phyloP scores from a whole-genome alignment of 1,140 invertebrate genomes.

The Drosophila burlai region DNA sequence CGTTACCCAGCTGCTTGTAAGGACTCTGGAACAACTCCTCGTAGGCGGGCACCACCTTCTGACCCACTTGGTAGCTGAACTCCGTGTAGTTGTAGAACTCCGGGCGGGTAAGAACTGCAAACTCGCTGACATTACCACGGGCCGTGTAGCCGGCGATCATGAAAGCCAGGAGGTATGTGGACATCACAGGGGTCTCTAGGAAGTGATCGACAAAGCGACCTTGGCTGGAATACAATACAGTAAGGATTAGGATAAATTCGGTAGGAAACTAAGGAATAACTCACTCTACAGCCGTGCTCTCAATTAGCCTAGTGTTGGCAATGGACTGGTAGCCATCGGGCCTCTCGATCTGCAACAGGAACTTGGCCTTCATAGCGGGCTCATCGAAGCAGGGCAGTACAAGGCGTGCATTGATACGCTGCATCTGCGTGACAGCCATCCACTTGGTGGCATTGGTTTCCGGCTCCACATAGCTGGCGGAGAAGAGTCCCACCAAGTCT shows the following conservation, averaged over 20 bases:
- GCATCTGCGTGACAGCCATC: slow-evolving; percentile 92
- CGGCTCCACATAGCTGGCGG: slow-evolving; percentile 86
- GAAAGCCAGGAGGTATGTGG: slow-evolving; percentile 91
- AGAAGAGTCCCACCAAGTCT: slow-evolving; percentile 87
- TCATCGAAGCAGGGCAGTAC: slow-evolving; percentile 98
- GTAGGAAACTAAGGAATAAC: not conserved
- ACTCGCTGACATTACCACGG: slow-evolving; percentile 58
- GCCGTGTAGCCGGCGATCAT: slow-evolving; percentile 89
- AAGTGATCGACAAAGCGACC: slow-evolving; percentile 68
- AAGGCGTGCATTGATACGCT: slow-evolving; percentile 92
- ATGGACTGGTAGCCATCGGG: slow-evolving; percentile 86
- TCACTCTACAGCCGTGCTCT: slow-evolving; percentile 44
- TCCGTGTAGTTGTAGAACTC: slow-evolving; percentile 88
- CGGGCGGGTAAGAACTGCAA: slow-evolving; percentile 88
- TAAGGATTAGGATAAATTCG: not conserved
- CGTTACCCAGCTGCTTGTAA: slow-evolving; percentile 82
- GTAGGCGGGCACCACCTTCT: slow-evolving; percentile 85
- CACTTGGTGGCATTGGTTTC: slow-evolving; percentile 80
- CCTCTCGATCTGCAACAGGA: slow-evolving; percentile 88
- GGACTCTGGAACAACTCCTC: slow-evolving; percentile 85
- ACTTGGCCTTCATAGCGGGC: slow-evolving; percentile 93
- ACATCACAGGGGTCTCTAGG: slow-evolving; percentile 89
- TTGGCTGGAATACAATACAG: slow-evolving; percentile 28
- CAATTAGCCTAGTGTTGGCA: slow-evolving; percentile 85
- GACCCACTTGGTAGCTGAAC: slow-evolving; percentile 86